Conservation (phyloP, 2,113 vertebrate genomes). For the Hyla sarda region DNA sequence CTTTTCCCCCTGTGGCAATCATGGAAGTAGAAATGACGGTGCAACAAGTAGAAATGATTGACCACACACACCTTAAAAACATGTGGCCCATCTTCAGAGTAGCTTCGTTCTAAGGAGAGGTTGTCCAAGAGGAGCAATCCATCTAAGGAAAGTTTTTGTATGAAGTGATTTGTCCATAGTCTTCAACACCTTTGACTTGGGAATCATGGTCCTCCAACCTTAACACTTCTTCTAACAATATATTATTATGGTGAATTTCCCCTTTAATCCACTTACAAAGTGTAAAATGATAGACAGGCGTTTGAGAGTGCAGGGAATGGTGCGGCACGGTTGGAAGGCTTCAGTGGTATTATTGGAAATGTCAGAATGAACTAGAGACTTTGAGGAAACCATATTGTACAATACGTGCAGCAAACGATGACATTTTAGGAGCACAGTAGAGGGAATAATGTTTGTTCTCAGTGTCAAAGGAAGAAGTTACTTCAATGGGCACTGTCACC, state of each 20-base stretch:
- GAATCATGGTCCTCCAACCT: not conserved
- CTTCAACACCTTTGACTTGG: too few relatives aligned
- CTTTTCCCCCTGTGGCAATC: too few relatives aligned
- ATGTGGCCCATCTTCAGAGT: too few relatives aligned
- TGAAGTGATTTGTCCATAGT: too few relatives aligned
- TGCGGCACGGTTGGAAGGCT: not conserved
- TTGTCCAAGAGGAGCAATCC: too few relatives aligned
- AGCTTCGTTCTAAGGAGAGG: too few relatives aligned
- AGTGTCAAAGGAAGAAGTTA: not conserved
- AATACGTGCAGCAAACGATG: constrained; percentile 23
- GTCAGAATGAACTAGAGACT: not conserved
- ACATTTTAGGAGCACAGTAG: constrained; percentile 11
- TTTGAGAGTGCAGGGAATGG: not conserved
- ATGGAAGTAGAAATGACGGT: too few relatives aligned
- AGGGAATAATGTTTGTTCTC: not conserved
- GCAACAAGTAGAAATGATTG: too few relatives aligned
- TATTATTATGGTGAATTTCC: not conserved
- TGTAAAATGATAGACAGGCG: not conserved
- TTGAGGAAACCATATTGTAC: not conserved
- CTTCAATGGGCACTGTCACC: too few relatives aligned
- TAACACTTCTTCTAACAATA: too few relatives aligned
- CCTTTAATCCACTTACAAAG: not conserved
- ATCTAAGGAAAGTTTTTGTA: too few relatives aligned
- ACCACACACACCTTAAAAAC: too few relatives aligned
- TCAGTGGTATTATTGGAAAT: constrained; percentile 17